phyloP scores from a whole-genome alignment of 2,888 invertebrate species.

The Mesorhabditis sp. region DNA sequence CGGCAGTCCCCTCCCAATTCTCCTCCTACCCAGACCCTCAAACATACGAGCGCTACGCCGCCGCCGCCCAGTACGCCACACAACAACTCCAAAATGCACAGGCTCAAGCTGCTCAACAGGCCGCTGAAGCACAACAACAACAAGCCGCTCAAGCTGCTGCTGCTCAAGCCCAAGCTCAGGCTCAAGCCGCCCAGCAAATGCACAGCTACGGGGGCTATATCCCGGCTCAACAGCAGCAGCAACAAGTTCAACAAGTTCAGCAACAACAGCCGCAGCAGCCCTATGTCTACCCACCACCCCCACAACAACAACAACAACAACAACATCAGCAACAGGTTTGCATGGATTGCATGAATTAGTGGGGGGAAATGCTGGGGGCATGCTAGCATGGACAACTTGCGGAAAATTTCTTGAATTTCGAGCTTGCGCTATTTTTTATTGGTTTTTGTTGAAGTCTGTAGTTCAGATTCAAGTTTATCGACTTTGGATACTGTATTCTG shows the following conservation, averaged over 20 bases:
- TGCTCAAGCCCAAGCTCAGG: background rate
- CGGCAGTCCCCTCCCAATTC: background rate
- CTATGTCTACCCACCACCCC: background rate
- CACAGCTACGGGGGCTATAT: too few relatives aligned
- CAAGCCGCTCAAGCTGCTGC: background rate
- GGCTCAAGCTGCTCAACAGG: background rate
- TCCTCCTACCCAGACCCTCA: background rate
- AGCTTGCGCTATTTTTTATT: too few relatives aligned
- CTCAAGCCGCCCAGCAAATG: background rate
- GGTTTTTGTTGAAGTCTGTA: too few relatives aligned
- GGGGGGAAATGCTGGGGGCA: background rate
- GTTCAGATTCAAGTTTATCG: too few relatives aligned
- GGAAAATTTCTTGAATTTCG: background rate
- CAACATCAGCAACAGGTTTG: background rate
- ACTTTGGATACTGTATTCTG: too few relatives aligned
- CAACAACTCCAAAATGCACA: background rate
- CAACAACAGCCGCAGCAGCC: constrained; percentile 5
- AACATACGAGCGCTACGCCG: background rate
- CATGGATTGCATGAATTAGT: constrained; percentile 1
- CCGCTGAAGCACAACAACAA: background rate
- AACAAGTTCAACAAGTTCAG: constrained; percentile 6
- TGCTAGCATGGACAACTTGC: background rate
- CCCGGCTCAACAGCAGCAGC: background rate
- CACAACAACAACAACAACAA: background rate
- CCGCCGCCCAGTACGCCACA: background rate